phyloP scores from a whole-genome alignment of 2,797 vertebrate genomes.

The Synaphobranchus kaupii region DNA sequence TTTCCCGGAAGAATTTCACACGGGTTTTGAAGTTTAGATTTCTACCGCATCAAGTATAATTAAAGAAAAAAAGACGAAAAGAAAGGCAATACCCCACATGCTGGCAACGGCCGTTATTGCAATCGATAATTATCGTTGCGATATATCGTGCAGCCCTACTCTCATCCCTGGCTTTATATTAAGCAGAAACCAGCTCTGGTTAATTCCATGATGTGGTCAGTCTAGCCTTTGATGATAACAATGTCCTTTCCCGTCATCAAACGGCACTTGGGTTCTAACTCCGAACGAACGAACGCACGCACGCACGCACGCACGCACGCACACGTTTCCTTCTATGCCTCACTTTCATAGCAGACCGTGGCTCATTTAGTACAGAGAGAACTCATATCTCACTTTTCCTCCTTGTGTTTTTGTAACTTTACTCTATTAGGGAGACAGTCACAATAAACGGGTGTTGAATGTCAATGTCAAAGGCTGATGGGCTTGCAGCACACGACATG shows the following conservation, averaged over 20 bases:
- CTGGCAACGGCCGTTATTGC: no score
- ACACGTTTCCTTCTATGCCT: neutral
- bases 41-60: no score
- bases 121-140: no score
- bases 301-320: neutral
- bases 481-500: neutral
- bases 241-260: neutral
- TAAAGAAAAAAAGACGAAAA: no score
- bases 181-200: neutral
- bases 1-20: no score
- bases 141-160: no score
- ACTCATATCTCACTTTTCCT: neutral
- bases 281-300: neutral
- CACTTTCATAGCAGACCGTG: neutral
- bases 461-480: neutral
- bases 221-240: neutral
- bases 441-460: constrained; percentile 2
- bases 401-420: neutral
- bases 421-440: neutral
- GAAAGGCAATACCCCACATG: no score
- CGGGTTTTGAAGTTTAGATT: no score
- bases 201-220: neutral
- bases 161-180: constrained; percentile 34
- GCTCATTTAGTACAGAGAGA: neutral
- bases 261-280: neutral